These are phyloP conservation scores for Lasioglossum vierecki DNA, from an alignment of 2,888 invertebrate genomes.

Conservation along the genomic window DNA sequence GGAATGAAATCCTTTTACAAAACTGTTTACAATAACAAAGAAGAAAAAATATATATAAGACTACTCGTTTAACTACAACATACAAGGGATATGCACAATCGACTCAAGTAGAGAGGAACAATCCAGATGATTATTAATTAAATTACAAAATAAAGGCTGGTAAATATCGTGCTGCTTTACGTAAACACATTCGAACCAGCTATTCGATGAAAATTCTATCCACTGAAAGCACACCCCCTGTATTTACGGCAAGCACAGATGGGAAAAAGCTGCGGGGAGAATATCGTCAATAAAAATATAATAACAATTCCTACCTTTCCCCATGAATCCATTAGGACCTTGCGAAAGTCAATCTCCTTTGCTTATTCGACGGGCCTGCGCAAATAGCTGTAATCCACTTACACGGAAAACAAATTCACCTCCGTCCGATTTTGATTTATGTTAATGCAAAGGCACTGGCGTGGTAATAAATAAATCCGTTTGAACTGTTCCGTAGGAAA, in stretches of 20 bases:
- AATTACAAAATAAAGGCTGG: too few relatives aligned
- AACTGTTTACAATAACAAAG: too few relatives aligned
- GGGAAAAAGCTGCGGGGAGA: not conserved
- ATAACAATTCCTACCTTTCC: not conserved
- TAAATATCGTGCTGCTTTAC: not conserved
- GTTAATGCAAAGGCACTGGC: too few relatives aligned
- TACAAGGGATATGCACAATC: too few relatives aligned
- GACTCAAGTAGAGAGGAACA: too few relatives aligned
- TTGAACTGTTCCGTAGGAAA: too few relatives aligned
- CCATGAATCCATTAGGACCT: not conserved
- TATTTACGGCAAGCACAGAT: not conserved
- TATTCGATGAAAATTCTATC: not conserved
- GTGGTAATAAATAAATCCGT: too few relatives aligned
- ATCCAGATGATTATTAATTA: too few relatives aligned
- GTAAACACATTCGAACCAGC: not conserved
- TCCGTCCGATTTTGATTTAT: not conserved
- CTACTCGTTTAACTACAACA: too few relatives aligned
- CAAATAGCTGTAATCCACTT: not conserved
- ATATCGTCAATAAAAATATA: not conserved
- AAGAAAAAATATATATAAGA: too few relatives aligned
- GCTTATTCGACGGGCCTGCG: not conserved
- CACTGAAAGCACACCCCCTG: not conserved
- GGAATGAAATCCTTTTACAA: too few relatives aligned
- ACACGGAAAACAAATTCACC: not conserved
- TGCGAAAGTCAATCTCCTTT: not conserved